phyloP scores from a whole-genome alignment of 2,888 invertebrate genomes.

The Elegia similella region DNA sequence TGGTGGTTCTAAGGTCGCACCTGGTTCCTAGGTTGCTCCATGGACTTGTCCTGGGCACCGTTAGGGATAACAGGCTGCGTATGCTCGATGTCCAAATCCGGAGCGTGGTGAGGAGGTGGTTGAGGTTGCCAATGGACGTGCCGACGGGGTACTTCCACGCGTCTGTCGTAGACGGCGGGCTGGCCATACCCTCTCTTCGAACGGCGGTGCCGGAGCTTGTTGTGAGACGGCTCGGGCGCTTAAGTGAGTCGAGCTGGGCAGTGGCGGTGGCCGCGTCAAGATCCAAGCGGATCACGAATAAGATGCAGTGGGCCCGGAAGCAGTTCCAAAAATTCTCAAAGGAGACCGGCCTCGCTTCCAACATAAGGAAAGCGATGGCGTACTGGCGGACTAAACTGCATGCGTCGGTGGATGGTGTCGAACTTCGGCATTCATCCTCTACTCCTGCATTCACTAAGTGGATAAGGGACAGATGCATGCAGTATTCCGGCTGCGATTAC shows the following conservation, averaged over 20 bases:
- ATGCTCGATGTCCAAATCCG: slow-evolving; percentile 39
- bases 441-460: slow-evolving; percentile 19
- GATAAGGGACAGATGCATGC: slow-evolving; percentile 21
- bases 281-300: slow-evolving; percentile 26
- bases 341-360: background rate
- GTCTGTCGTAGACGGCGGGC: slow-evolving; percentile 27
- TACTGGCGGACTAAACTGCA: background rate
- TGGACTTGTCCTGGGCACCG: slow-evolving; percentile 39
- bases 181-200: slow-evolving; percentile 35
- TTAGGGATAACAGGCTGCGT: slow-evolving; percentile 32
- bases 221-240: slow-evolving; percentile 28
- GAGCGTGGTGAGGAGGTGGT: slow-evolving; percentile 15
- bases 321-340: background rate
- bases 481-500: slow-evolving; percentile 37
- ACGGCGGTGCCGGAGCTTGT: slow-evolving; percentile 30
- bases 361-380: background rate
- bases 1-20: slow-evolving; percentile 43
- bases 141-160: slow-evolving; percentile 34
- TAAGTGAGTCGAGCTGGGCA: slow-evolving; percentile 25
- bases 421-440: slow-evolving; percentile 7
- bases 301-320: slow-evolving; percentile 20
- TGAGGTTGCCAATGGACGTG: slow-evolving; percentile 37
- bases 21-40: slow-evolving; percentile 53
- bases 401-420: background rate
- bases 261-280: slow-evolving; percentile 30